Evolutionary conservation across 2,797 vertebrate genomes (phyloP).

Genomic region (Danionella dracula): DNA sequence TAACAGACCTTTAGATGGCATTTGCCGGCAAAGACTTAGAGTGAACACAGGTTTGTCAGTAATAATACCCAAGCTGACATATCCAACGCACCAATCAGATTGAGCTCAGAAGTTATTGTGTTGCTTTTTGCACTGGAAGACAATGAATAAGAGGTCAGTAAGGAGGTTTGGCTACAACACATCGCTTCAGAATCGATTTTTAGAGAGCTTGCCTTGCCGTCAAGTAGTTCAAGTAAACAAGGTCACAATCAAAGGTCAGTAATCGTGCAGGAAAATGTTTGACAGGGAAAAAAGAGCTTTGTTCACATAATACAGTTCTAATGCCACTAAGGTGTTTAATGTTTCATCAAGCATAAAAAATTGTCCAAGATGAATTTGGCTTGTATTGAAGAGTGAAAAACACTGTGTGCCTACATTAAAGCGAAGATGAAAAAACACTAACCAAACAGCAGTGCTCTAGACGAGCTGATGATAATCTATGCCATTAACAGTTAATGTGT

Average conservation of each 20-base stretch:
- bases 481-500: constrained; percentile 25
- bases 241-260: constrained; percentile 17
- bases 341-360: constrained; percentile 13
- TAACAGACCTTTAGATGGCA: constrained; percentile 26
- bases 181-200: constrained; percentile 29
- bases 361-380: not conserved
- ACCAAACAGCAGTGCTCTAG: not conserved
- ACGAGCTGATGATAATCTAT: constrained; percentile 10
- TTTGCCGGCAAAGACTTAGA: constrained; percentile 7
- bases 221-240: constrained; percentile 17
- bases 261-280: constrained; percentile 1
- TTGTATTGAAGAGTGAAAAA: not conserved
- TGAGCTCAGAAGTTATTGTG: constrained; percentile 7
- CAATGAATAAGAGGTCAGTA: constrained; percentile 26
- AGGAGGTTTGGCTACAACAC: constrained; percentile 13
- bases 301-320: not conserved
- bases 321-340: constrained; percentile 1
- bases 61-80: constrained; percentile 8
- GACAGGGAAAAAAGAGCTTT: constrained; percentile 1
- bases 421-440: not conserved
- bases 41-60: constrained; percentile 15
- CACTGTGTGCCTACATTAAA: not conserved
- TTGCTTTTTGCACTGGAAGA: constrained; percentile 11
- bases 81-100: constrained; percentile 18
- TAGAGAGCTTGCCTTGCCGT: constrained; percentile 14